These are phyloP conservation scores for Argyrosomus japonicus DNA, from an alignment of 2,113 vertebrate genomes.

Conservation along the genomic window DNA sequence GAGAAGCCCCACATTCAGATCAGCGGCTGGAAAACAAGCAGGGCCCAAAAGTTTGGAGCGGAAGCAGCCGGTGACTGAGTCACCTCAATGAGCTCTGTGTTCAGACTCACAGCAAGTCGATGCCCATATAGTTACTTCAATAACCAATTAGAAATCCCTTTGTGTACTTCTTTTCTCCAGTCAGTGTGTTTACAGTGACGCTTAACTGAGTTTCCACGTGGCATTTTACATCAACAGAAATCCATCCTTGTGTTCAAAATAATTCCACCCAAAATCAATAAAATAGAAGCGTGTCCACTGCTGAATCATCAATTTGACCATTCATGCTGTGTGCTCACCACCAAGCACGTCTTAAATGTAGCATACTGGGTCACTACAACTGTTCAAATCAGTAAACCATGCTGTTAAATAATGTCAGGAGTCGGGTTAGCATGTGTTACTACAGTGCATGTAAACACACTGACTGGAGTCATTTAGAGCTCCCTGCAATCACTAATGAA, in stretches of 20 bases:
- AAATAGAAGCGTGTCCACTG: too few species aligned
- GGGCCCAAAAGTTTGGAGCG: slow-evolving; percentile 4
- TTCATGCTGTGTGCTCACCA: neutral
- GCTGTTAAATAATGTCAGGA: neutral
- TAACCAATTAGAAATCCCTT: neutral
- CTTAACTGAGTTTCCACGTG: neutral
- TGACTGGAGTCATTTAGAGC: neutral
- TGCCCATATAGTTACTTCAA: neutral
- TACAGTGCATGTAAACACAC: neutral
- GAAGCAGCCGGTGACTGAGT: neutral
- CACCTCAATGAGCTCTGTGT: neutral
- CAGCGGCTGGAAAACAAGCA: slow-evolving; percentile 44
- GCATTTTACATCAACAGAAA: neutral
- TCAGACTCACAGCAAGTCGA: neutral
- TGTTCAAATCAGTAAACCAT: neutral
- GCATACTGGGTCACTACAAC: neutral
- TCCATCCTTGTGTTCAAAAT: too few species aligned
- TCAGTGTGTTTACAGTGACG: slow-evolving; percentile 1
- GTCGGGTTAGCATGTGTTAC: neutral
- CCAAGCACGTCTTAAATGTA: too few species aligned
- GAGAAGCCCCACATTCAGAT: slow-evolving; percentile 52
- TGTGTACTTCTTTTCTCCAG: too few species aligned
- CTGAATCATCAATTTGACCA: neutral
- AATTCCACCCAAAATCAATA: too few species aligned
- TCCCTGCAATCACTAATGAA: neutral